Evolutionary conservation across 2,888 invertebrate species (phyloP).

Genomic region (Mimumesa dahlbomi): DNA sequence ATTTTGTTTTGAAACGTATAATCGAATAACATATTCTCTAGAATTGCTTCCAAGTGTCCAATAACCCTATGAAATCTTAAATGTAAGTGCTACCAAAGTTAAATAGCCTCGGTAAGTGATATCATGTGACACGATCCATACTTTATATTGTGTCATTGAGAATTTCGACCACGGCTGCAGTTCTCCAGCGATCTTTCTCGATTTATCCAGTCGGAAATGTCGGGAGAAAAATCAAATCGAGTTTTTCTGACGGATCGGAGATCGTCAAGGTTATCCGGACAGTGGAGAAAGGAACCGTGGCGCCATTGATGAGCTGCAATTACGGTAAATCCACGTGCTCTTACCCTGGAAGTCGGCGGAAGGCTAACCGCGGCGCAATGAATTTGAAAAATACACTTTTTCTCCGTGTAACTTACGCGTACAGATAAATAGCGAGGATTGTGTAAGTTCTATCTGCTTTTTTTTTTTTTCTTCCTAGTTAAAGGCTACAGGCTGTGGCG

Average conservation of each 20-base stretch:
- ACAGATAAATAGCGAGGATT: conserved; percentile 10
- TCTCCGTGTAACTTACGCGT: not conserved
- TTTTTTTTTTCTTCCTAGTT: conserved; percentile 3
- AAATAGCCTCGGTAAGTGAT: no score
- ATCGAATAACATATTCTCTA: no score
- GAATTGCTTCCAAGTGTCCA: no score
- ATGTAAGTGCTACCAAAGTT: no score
- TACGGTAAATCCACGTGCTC: conserved; percentile 57
- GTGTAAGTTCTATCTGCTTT: conserved; percentile 18
- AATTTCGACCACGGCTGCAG: no score
- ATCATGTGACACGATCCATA: no score
- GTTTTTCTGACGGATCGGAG: conserved; percentile 61
- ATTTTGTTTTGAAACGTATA: no score
- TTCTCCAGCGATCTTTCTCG: no score
- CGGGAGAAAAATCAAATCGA: conserved; percentile 55
- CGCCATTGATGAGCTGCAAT: conserved; percentile 60
- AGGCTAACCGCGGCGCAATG: conserved; percentile 17
- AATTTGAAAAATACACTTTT: conserved; percentile 33
- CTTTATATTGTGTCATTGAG: no score
- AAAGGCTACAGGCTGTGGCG: not conserved
- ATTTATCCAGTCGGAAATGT: conserved; percentile 35
- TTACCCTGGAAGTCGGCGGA: conserved; percentile 26
- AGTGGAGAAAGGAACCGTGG: conserved; percentile 66
- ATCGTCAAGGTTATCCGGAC: conserved; percentile 62
- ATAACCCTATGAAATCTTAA: no score